Evolutionary conservation across 2,888 invertebrate genomes (phyloP).

Genomic region (Fragum sueziense): DNA sequence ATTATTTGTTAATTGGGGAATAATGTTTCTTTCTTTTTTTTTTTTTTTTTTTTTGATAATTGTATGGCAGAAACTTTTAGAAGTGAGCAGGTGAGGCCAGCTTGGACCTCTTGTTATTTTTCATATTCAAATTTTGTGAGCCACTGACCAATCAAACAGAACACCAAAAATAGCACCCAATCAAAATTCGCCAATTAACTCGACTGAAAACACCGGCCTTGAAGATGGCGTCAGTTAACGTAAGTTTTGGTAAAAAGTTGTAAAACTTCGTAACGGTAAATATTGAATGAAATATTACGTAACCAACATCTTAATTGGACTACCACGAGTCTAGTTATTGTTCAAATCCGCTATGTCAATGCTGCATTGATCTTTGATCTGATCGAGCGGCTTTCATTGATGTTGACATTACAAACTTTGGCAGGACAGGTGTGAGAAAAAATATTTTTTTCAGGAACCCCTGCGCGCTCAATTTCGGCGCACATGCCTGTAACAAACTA

Average conservation of each 20-base stretch:
- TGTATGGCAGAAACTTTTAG: too few species aligned
- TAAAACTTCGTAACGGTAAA: not conserved
- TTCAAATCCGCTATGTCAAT: not conserved
- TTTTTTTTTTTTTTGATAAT: too few species aligned
- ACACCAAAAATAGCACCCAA: not conserved
- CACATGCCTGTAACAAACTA: too few species aligned
- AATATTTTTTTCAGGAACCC: not conserved
- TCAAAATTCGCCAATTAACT: slow-evolving; percentile 12
- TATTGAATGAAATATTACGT: not conserved
- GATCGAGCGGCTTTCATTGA: not conserved
- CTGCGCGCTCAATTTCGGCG: too few species aligned
- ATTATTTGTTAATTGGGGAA: too few species aligned
- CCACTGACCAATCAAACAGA: not conserved
- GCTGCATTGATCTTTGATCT: not conserved
- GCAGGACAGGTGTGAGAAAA: slow-evolving; percentile 13
- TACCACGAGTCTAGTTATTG: not conserved
- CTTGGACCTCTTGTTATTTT: not conserved
- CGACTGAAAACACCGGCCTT: slow-evolving; percentile 20
- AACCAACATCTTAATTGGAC: not conserved
- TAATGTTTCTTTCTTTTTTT: too few species aligned
- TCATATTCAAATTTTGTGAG: slow-evolving; percentile 14
- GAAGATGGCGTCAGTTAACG: slow-evolving; percentile 78
- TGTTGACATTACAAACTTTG: slow-evolving; percentile 12
- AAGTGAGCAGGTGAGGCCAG: not conserved
- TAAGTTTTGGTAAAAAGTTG: slow-evolving; percentile 62